Evolutionary conservation across 2,113 vertebrate species (phyloP).

Genomic region (Toxotes jaculatrix): DNA sequence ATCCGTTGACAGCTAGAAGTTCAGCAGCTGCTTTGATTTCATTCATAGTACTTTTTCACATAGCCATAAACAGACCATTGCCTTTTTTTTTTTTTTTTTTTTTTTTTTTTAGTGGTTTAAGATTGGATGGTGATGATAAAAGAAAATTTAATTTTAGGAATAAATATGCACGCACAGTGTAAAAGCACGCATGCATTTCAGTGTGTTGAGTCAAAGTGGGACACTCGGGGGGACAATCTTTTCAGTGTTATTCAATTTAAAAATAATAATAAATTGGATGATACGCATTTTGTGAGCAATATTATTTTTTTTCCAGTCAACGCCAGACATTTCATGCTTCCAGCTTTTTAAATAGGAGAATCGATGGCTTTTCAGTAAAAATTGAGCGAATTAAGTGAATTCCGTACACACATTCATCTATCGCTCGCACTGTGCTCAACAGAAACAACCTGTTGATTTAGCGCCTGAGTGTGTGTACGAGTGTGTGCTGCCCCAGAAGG

Average conservation of each 20-base stretch:
- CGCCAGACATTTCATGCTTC: no score
- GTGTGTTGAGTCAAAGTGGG: background rate
- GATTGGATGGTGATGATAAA: background rate
- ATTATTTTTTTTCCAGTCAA: background rate
- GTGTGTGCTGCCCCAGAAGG: constrained; percentile 39
- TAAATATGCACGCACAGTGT: no score
- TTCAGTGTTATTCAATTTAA: no score
- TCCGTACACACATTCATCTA: background rate
- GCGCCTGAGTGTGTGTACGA: background rate
- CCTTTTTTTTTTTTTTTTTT: background rate
- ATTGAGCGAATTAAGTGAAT: background rate
- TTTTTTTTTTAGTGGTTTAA: background rate
- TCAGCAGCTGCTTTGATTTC: no score
- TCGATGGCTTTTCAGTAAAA: background rate
- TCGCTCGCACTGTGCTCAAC: background rate
- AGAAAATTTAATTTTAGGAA: no score
- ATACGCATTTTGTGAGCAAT: background rate
- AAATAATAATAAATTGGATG: no score
- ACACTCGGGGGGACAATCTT: background rate
- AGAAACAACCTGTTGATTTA: constrained; percentile 49
- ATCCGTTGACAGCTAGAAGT: background rate
- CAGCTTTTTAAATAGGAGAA: no score
- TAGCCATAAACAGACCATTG: background rate
- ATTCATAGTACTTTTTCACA: no score
- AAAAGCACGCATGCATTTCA: background rate